Conservation (phyloP, 2,797 vertebrate genomes). For the Pipistrellus kuhlii region DNA sequence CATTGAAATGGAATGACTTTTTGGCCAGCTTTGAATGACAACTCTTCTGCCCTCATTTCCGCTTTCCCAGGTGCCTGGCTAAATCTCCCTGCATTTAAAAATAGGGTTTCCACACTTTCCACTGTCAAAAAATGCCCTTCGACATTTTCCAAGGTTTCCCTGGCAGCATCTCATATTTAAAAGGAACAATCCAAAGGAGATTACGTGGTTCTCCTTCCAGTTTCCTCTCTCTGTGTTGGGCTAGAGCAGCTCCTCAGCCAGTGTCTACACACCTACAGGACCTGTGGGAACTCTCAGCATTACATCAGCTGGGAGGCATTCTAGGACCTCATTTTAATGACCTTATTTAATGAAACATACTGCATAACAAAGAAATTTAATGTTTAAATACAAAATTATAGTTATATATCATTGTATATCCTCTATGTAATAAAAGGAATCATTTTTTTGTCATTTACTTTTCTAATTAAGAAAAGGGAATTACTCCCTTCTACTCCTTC, state of each 20-base stretch:
- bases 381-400: slow-evolving; percentile 49
- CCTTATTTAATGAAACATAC: slow-evolving; percentile 11
- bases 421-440: slow-evolving; percentile 39
- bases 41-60: background rate
- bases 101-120: slow-evolving; percentile 1
- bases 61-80: background rate
- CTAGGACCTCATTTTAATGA: background rate
- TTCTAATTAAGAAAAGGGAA: slow-evolving; percentile 29
- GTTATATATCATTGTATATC: slow-evolving; percentile 18
- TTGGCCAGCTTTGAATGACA: slow-evolving; percentile 25
- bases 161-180: background rate
- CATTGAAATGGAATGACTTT: slow-evolving; percentile 27
- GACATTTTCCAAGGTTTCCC: slow-evolving; percentile 34
- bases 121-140: slow-evolving; percentile 6
- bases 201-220: background rate
- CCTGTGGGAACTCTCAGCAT: background rate
- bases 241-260: background rate
- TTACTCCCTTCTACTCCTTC: background rate
- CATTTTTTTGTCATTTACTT: slow-evolving; percentile 56
- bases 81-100: slow-evolving; percentile 5
- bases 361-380: slow-evolving; percentile 8
- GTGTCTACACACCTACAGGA: background rate
- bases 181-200: background rate
- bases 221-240: slow-evolving; percentile 7
- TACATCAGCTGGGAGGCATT: background rate